Base-by-base conservation (phyloP, 2,113 vertebrate genomes). In the Channa argus region DNA sequence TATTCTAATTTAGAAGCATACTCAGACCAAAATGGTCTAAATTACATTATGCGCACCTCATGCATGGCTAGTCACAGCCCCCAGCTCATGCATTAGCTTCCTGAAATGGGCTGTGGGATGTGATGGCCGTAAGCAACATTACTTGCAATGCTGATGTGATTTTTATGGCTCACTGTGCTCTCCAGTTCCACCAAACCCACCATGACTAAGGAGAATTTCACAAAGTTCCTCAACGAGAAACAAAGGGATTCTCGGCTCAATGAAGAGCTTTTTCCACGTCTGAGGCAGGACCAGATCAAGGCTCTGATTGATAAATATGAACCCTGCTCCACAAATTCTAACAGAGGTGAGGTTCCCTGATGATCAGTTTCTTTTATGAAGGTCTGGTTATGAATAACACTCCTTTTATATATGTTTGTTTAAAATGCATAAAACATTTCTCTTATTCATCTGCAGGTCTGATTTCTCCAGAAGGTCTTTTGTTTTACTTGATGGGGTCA, bases 171-270 rank as follows among this genome's bases (percentile, higher is more conserved):
- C 24, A 14, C 15, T 78, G 8, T 77, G n/a, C 6, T 47, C 62
- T 63, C 11, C 78, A 93, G 92, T 82, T 91, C 92, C 63, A 90
- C 73, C 69, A 99, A 99, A 85, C 98, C 98, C 53, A 98, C 96
- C 92, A 98, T 99, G 97, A 97, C 97, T 0, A 98, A 97, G 83
- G 97, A 98, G 6, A 96, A 97, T 75, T 90, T 99, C 92, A 93
- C 96, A 43, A 97, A 97, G 83, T 99, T 99, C 73, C 96, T 99
- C 86, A 98, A 98, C 71, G 95, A 97, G 90, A 99, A 97, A 51
- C 98, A 99, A 86, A 93, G 97, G 0, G 96, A 99, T 86, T 92
- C 96, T 0, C 94, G 97, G 46, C 96, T 98, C 63, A 99, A 98
- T 4, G 95, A 98, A 73, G 89, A 96, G 75, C 94, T 99, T 41